Evolutionary conservation across 2,888 invertebrate genomes (phyloP), one percentile per base, ranked within the genome.

Genomic region (Scotopteryx bipunctaria): DNA sequence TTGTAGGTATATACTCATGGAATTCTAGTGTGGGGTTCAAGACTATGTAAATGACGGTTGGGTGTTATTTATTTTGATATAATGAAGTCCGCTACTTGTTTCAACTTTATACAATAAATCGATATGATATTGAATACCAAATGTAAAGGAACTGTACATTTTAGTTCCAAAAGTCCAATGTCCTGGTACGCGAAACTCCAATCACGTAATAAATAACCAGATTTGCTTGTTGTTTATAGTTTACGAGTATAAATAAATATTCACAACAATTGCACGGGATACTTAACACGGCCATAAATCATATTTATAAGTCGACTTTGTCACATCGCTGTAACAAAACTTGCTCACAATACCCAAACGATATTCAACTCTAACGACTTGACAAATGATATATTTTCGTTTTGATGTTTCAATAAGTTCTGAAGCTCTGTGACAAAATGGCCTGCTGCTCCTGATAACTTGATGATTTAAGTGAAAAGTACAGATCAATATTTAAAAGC

Each of bases 141-240:
- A 48, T 46, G 42, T 42, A 51, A 19, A 52, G 52, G 52, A 53
- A 53, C 54, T 47, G 37, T 47, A 51, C 45, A 54, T 47, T 56
- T 37, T 37, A 41, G 32, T 48, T 53, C 53, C 53, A 53, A 61
- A 61, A 61, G 51, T 46, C 45, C 40, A 44, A 31, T 27, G 40
- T 16, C 48, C 55, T 48, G 32, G 73, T 78, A 81, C 75, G 81
- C 82, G 73, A 83, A 84, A 81, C 82, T 81, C 81, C 83, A 84
- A 87, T 88, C 85, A 85, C 82, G 67, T 75, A 74, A 82, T 90
- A 88, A 89, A 90, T 89, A 90, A 89, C 78, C 78, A 86, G 89
- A 90, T 89, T 87, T 86, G 83, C 81, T 81, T 78, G 83, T 85
- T 88, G 86, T 87, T 88, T 88, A 87, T 85, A 87, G 82, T 86